Evolutionary conservation across 2,888 invertebrate species (phyloP), one percentile per base, ranked within the genome.

Genomic region (Luffia ferchaultella): DNA sequence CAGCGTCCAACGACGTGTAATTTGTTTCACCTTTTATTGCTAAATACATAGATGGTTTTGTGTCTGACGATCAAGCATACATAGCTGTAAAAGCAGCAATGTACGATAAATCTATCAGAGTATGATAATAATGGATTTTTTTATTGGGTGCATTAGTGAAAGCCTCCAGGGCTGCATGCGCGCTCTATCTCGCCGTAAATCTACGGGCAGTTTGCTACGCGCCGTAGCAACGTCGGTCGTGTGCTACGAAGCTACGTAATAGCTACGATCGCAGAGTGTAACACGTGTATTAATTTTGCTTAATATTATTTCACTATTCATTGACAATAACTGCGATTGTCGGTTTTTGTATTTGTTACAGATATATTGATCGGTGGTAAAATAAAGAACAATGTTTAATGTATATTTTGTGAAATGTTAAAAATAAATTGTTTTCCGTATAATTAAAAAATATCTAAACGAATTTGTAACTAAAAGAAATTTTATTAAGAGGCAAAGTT

Each of bases 201-300:
- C 16, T 43, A 45, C 48, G 64, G 65, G 72, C 78, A 82, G 79
- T 82, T 64, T 59, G 67, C 75, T 76, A 76, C 76, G 73, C 60
- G 62, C 56, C 74, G 76, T 74, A 73, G 77, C 63, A 57, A 62
- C 60, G 64, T 60, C 59, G 59, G 73, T 75, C 76, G 73, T 57
- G 58, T 56, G 57, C 57, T 53, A 46, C 44, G 47, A 40, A 1
- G 63, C 67, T 68, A 69, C 74, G 69, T 16, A 5, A n/a, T 42
- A n/a, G 16, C 43, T 15, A 42, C 16, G 43, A 5, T n/a, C n/a
- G 16, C n/a, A 16, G 30, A 3, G 3, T 7, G 5, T 3, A 30
- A 30, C 3, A 30, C 30, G 30, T 30, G 30, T 30, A 12, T 30
- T 3, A 3, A 12, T 30, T 30, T 12, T 7, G 3, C 12, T 30